Base-by-base conservation (phyloP, 2,888 invertebrate genomes). In the Ganaspis brasiliensis region DNA sequence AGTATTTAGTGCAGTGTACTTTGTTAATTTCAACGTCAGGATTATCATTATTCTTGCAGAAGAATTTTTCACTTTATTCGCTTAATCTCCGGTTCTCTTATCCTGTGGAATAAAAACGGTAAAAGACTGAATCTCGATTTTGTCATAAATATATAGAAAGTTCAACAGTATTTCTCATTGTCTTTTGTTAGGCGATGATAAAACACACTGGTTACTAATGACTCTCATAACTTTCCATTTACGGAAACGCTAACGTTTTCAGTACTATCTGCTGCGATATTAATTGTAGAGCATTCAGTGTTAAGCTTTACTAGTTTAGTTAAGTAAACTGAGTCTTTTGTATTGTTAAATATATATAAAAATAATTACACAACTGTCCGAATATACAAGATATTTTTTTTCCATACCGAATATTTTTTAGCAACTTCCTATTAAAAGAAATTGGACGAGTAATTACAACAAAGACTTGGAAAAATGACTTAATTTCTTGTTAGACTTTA, bases 201-300 rank as follows among this genome's bases (percentile, higher is more conserved):
- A 67, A 67, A 40, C 9, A 26, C 26, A 21, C 21, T 45, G 2
- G 67, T 67, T 67, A 67, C 45, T 67, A 67, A 67, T 67, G 67
- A 45, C 67, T 45, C 26, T 67, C 45, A 49, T 67, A 67, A 45
- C 45, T 67, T 67, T 67, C 67, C 16, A 49, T 67, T 67, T 45
- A 67, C 21, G 67, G 67, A 67, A 67, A 67, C 45, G 45, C 26
- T 45, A 67, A 45, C 67, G 67, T 67, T 67, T 67, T 49, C 67
- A 67, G 26, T 67, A 45, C 45, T 67, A 67, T 67, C 67, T 67
- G n/a, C 40, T 45, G 24, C 21, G 26, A 45, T 67, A 67, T 67
- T 67, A 67, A 67, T 67, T 45, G 24, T 24, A 24, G 8, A 67
- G 21, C 67, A 67, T 67, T 67, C 24, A 49, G 67, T 45, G 45